A percentile compares a stretch with the other conserved stretches of the same genome.
These are phyloP conservation scores for Perizoma flavofasciatum DNA, from an alignment of 2,888 invertebrate species.

Conservation along the genomic window DNA sequence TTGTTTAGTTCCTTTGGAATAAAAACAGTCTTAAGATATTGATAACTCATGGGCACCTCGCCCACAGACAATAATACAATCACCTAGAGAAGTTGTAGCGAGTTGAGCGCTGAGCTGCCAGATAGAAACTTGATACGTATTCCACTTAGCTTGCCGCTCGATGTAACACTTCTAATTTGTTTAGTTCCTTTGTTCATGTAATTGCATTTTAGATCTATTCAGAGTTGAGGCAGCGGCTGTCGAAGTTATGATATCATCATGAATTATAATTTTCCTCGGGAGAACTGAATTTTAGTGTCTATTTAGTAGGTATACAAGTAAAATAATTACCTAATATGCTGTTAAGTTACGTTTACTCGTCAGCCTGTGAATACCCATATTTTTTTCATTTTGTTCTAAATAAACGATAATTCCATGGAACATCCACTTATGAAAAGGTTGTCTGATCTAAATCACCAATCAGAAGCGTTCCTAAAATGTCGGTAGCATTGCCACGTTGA, in stretches of 20 bases:
- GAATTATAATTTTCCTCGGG: not conserved
- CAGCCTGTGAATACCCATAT: too few relatives aligned
- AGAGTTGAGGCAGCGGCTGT: slow-evolving; percentile 17
- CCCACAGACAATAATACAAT: slow-evolving; percentile 38
- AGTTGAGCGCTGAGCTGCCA: slow-evolving; percentile 28
- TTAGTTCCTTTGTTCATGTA: slow-evolving; percentile 24
- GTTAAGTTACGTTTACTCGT: too few relatives aligned
- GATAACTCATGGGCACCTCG: slow-evolving; percentile 23
- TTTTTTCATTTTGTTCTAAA: too few relatives aligned
- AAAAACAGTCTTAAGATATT: too few relatives aligned
- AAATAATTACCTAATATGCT: too few relatives aligned
- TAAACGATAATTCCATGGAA: too few relatives aligned
- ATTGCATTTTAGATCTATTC: slow-evolving; percentile 21
- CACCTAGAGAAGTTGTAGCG: slow-evolving; percentile 33
- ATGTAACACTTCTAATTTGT: slow-evolving; percentile 29
- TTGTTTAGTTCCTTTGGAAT: slow-evolving; percentile 26
- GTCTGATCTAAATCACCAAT: too few relatives aligned
- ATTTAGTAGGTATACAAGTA: too few relatives aligned
- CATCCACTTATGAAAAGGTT: too few relatives aligned
- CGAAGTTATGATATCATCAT: slow-evolving; percentile 13
- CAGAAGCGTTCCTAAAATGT: too few relatives aligned
- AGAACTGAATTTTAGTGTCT: not conserved
- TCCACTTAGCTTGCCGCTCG: slow-evolving; percentile 29
- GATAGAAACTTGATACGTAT: slow-evolving; percentile 40
- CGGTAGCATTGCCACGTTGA: too few relatives aligned